phyloP scores from a whole-genome alignment of 2,113 vertebrate genomes.

The Channa maculata region DNA sequence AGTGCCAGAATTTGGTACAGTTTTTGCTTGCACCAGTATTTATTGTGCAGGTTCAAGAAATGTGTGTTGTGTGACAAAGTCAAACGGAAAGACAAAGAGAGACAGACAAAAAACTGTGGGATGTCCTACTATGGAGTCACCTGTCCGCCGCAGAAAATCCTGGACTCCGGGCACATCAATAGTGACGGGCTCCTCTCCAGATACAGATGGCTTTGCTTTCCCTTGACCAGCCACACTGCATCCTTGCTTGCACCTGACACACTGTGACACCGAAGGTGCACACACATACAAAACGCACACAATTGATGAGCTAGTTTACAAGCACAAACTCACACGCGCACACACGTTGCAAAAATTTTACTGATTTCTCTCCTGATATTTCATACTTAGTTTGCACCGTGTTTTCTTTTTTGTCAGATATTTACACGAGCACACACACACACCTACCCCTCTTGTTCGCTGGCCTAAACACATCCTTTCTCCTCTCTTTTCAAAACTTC shows the following conservation, averaged over 20 bases:
- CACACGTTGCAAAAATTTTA: conserved; percentile 12
- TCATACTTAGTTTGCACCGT: conserved; percentile 11
- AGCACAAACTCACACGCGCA: conserved; percentile 1
- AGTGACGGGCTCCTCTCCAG: conserved; percentile 94
- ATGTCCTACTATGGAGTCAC: conserved; percentile 91
- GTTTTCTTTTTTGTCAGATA: conserved; percentile 23
- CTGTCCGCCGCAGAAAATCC: conserved; percentile 90
- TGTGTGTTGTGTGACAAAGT: neutral
- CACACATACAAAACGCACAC: conserved; percentile 47
- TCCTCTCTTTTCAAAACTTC: conserved; percentile 77
- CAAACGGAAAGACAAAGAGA: too few species aligned
- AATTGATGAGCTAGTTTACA: conserved; percentile 35
- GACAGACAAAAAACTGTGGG: conserved; percentile 62
- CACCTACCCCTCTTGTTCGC: conserved; percentile 59
- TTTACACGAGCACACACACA: conserved; percentile 11
- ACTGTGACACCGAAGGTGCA: conserved; percentile 62
- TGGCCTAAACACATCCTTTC: conserved; percentile 83
- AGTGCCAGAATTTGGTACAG: too few species aligned
- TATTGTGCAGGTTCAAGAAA: neutral
- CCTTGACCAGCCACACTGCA: conserved; percentile 86
- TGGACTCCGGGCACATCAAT: conserved; percentile 87
- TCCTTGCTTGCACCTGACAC: conserved; percentile 77
- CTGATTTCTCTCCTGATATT: conserved; percentile 6
- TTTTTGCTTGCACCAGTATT: too few species aligned
- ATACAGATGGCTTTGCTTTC: conserved; percentile 87